Base-by-base conservation (phyloP, 2,113 vertebrate species). In the Vireo altiloquus region DNA sequence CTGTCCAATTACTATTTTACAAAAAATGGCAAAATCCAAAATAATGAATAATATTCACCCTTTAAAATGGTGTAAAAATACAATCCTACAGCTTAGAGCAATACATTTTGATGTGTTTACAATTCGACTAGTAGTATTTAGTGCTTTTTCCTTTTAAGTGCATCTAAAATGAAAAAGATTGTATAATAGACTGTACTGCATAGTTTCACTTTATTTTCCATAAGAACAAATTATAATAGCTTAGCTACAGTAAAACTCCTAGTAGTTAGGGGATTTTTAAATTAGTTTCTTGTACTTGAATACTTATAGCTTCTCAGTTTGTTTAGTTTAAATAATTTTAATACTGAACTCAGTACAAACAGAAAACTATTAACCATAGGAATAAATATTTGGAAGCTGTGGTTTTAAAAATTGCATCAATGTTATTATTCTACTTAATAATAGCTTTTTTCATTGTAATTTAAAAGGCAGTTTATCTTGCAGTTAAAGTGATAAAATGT, bases 341-440 rank as follows among this genome's bases (percentile, higher is more conserved):
- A 75, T 78, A 87, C 82, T 96, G 85, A 92, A 61, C 17, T 90
- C 63, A 90, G 63, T 82, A 92, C 42, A 91, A 19, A 81, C 2
- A 60, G 33, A 83, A 59, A 57, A 7, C 4, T 81, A 82, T 93
- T 96, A 96, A 89, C 35, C n/a, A 81, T 6, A 8, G 39, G 46
- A 96, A 94, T 92, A 97, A 97, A 95, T 91, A 96, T 94, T 94
- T 95, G 60, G 60, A 91, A 91, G 52, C 60, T 78, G 27, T 82
- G 60, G 37, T 83, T 97, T 96, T 90, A 91, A 91, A 95, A 96
- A 95, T 30, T 91, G 23, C 68, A 83, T 52, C 3, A 7, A 35
- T 0, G 1, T 70, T 94, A 83, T 91, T 90, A 80, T 93, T 94
- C 92, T 92, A 81, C 35, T 95, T 94, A 95, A 90, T 81, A 94